These are phyloP conservation scores for Diabrotica virgifera DNA, from an alignment of 1,140 invertebrate species.

Conservation along the genomic window DNA sequence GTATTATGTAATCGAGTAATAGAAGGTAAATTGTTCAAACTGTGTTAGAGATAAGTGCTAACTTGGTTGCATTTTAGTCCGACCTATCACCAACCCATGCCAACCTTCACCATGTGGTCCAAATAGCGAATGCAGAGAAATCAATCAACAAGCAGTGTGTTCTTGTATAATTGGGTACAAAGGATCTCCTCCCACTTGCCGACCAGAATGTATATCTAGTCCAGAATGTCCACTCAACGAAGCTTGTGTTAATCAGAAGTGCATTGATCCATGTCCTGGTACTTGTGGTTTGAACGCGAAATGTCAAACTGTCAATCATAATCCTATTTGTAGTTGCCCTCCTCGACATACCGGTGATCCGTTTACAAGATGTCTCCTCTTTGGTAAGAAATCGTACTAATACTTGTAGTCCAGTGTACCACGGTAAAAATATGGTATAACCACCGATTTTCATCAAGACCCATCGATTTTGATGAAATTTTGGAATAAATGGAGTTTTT, in stretches of 20 bases:
- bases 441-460: no score
- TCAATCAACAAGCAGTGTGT: slow-evolving; percentile 66
- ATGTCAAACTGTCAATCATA: slow-evolving; percentile 68
- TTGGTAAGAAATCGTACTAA: slow-evolving; percentile 47
- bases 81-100: slow-evolving; percentile 48
- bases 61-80: slow-evolving; percentile 27
- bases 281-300: slow-evolving; percentile 69
- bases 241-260: slow-evolving; percentile 63
- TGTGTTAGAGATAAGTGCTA: slow-evolving; percentile 7
- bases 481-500: no score
- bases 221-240: slow-evolving; percentile 57
- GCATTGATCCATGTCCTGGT: slow-evolving; percentile 68
- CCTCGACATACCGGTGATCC: slow-evolving; percentile 67
- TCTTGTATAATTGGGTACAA: slow-evolving; percentile 59
- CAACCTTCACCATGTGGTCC: slow-evolving; percentile 58
- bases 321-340: slow-evolving; percentile 69
- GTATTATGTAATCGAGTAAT: slow-evolving; percentile 47
- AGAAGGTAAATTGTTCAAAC: slow-evolving; percentile 27
- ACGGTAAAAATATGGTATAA: no score
- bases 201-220: slow-evolving; percentile 62
- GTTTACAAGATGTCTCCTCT: slow-evolving; percentile 56
- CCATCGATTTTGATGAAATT: no score
- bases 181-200: slow-evolving; percentile 61
- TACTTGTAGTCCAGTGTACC: neutral
- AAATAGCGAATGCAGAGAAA: slow-evolving; percentile 69